A percentile compares a stretch with the other conserved stretches of the same genome.
Evolutionary conservation across 2,888 invertebrate genomes (phyloP).

Genomic region (Therioaphis trifolii): DNA sequence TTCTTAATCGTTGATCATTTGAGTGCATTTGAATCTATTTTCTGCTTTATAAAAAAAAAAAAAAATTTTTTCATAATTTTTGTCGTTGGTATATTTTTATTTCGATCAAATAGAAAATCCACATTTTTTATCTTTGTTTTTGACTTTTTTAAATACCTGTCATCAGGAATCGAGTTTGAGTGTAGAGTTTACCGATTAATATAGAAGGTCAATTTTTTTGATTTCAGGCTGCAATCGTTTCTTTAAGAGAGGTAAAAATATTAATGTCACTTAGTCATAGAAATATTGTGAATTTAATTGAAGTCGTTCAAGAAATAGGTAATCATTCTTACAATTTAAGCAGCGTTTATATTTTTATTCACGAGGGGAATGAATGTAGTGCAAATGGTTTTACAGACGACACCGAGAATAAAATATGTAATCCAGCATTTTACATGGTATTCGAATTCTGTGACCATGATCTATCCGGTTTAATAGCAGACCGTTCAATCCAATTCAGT

Average conservation of each 20-base stretch:
- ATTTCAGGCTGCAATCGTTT: neutral
- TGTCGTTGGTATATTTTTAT: neutral
- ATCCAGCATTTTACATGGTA: slow-evolving; percentile 92
- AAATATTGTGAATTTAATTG: neutral
- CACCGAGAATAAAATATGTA: slow-evolving; percentile 76
- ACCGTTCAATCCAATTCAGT: slow-evolving; percentile 95
- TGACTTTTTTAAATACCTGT: neutral
- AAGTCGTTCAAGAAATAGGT: neutral
- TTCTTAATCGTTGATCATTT: too few species aligned
- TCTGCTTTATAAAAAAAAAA: too few species aligned
- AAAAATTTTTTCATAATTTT: neutral
- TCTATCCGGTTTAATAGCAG: slow-evolving; percentile 93
- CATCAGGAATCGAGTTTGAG: too few species aligned
- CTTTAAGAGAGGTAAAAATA: neutral
- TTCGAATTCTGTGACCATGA: slow-evolving; percentile 99
- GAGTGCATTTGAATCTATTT: too few species aligned
- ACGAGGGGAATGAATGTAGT: neutral
- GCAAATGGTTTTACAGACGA: slow-evolving; percentile 69
- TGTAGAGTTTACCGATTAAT: too few species aligned
- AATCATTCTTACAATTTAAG: neutral
- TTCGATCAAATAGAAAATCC: neutral
- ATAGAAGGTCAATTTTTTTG: neutral
- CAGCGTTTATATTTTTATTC: neutral
- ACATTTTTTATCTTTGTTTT: neutral
- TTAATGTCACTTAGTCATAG: neutral